Base-by-base conservation (phyloP, 2,797 vertebrate genomes). In the Karalla daura region DNA sequence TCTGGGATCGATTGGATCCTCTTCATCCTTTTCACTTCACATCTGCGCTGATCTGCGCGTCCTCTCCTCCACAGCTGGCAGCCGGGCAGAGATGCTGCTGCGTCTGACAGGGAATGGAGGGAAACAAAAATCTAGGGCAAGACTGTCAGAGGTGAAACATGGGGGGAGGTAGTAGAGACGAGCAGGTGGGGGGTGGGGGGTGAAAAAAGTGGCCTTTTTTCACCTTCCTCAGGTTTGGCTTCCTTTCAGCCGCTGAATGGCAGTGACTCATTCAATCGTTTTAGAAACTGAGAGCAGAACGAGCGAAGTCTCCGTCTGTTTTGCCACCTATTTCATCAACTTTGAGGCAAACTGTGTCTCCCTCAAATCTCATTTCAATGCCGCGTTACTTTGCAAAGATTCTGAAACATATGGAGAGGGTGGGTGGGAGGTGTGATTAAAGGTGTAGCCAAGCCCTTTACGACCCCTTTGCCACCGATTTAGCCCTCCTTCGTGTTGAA, bases 11-110 rank as follows among this genome's bases (percentile, higher is more conserved):
- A 88, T 84, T 83, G 73, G 83, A 72, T 85, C 64, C 72, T 65
- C 80, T 81, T 89, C 84, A 83, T 85, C 84, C 84, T 83, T 86
- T 89, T 86, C 83, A 83, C 78, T 81, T 85, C 84, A 81, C 80
- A 74, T 90, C 86, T 66, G 49, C 52, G 37, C 70, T 85, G 84
- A 87, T 88, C 83, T 83, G 30, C 79, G 13, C 73, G 39, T 83
- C 77, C 54, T 85, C 80, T 81, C 85, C 85, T 88, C 85, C 85
- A 83, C 80, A 86, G 77, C 87, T 86, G 84, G 84, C 84, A 79
- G 82, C 56, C 37, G 65, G 43, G 32, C 77, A 80, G 75, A 80
- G 73, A 76, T 53, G 80, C 59, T 21, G 67, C 21, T 59, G 77
- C 27, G 68, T 80, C 74, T 86, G 85, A 80, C 75, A 67, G 17